A percentile compares a stretch with the other conserved stretches of the same genome.
Evolutionary conservation across 2,113 vertebrate species (phyloP).

Genomic region (Mohoua ochrocephala): DNA sequence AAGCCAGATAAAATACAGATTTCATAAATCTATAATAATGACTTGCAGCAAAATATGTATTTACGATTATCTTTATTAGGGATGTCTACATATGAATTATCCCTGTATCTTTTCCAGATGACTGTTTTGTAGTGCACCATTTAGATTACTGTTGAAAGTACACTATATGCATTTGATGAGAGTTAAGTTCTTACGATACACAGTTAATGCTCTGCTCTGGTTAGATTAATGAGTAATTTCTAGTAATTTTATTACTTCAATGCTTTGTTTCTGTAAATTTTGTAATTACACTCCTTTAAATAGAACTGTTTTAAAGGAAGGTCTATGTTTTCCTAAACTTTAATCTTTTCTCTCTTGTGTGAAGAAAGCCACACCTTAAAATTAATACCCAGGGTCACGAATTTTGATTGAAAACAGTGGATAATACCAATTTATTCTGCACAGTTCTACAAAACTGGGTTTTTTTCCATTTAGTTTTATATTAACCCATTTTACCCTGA

Average conservation of each 20-base stretch:
- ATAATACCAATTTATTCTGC: neutral
- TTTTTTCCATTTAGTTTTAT: neutral
- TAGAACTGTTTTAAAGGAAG: neutral
- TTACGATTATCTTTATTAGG: neutral
- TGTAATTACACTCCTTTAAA: neutral
- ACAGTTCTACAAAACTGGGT: neutral
- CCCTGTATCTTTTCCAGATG: neutral
- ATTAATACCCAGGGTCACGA: neutral
- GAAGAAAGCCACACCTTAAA: neutral
- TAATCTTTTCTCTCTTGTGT: neutral
- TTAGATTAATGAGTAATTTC: neutral
- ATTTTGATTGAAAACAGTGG: neutral
- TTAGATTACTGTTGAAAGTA: neutral
- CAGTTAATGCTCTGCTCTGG: neutral
- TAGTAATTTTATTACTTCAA: neutral
- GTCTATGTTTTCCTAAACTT: neutral
- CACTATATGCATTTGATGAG: neutral
- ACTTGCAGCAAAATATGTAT: neutral
- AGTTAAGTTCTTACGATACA: neutral
- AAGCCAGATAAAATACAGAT: neutral
- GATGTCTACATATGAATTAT: neutral
- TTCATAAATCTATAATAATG: neutral
- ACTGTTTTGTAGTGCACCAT: neutral
- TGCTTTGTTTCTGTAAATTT: neutral
- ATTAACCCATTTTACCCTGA: neutral